Evolutionary conservation across 2,797 vertebrate genomes (phyloP), one percentile per base, ranked within the genome.

Genomic region (Hozukius guyotensis): DNA sequence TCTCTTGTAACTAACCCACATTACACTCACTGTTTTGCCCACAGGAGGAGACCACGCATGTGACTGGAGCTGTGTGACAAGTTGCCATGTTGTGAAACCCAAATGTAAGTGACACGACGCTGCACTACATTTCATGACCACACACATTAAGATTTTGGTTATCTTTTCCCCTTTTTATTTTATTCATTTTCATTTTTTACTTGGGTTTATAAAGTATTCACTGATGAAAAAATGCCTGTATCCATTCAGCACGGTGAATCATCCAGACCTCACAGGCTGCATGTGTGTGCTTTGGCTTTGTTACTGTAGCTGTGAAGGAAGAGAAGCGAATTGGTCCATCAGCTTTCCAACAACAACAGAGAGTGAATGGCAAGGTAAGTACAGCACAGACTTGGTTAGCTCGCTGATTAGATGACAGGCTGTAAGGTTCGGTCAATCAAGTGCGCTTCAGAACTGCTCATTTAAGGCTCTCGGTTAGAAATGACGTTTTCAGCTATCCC

Each of bases 361-460:
- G 64, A 87, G 85, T 85, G 89, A 94, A 89, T 89, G 88, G 85
- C 83, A 90, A 90, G 91, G 89, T 90, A 86, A 87, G 87, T 91
- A 80, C 78, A 88, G 83, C 85, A 42, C 87, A 85, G 86, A 88
- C 90, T 83, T 75, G 87, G 91, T 89, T 88, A 89, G 87, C 85
- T 81, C 77, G 24, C 88, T 92, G 88, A 93, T 94, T 91, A 93
- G 92, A 89, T 90, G 89, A 92, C 92, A 92, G 80, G 88, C 89
- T 92, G 92, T 87, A 88, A 73, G 86, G 86, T 90, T 88, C 86
- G 71, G 84, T 92, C 93, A 93, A 93, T 94, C 92, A 93, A 85
- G 80, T 77, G 22, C 76, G 60, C 86, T 67, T 90, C 89, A 92
- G 36, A 92, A 81, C 79, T 90, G 92, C 89, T 94, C 90, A 92